Evolutionary conservation across 2,888 invertebrate species (phyloP).

Genomic region (Morpho achilles): DNA sequence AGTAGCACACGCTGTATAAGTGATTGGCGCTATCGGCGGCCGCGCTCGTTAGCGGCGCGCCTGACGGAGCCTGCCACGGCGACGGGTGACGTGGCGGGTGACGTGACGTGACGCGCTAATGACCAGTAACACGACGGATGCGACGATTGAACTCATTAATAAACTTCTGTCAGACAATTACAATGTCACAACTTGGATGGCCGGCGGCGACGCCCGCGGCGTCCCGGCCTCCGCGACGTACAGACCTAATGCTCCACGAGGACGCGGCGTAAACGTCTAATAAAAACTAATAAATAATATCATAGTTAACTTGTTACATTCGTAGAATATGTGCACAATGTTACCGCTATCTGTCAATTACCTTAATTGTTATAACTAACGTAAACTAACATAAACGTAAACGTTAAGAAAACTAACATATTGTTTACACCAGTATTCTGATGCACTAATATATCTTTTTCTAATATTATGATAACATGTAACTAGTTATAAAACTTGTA

Average conservation of each 20-base stretch:
- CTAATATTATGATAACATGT: too few species aligned
- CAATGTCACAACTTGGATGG: constrained; percentile 19
- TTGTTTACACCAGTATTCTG: too few species aligned
- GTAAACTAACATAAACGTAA: too few species aligned
- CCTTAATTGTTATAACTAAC: background rate
- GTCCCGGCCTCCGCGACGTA: background rate
- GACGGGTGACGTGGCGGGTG: constrained; percentile 26
- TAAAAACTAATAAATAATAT: too few species aligned
- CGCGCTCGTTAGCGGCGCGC: constrained; percentile 40
- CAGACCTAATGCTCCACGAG: background rate
- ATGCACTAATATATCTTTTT: too few species aligned
- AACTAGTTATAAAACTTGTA: too few species aligned
- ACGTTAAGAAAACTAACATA: too few species aligned
- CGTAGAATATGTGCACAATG: too few species aligned
- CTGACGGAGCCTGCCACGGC: constrained; percentile 5
- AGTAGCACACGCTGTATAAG: constrained; percentile 34
- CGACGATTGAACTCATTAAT: constrained; percentile 19
- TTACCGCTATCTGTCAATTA: background rate
- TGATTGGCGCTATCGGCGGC: constrained; percentile 45
- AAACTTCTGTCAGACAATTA: constrained; percentile 9
- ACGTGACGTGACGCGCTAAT: constrained; percentile 39
- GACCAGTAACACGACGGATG: constrained; percentile 35
- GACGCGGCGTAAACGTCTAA: too few species aligned
- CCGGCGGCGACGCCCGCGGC: constrained; percentile 15
- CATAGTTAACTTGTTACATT: too few species aligned